Evolutionary conservation across 1,140 invertebrate species (phyloP).

Genomic region (Atopsyche davidsoni): DNA sequence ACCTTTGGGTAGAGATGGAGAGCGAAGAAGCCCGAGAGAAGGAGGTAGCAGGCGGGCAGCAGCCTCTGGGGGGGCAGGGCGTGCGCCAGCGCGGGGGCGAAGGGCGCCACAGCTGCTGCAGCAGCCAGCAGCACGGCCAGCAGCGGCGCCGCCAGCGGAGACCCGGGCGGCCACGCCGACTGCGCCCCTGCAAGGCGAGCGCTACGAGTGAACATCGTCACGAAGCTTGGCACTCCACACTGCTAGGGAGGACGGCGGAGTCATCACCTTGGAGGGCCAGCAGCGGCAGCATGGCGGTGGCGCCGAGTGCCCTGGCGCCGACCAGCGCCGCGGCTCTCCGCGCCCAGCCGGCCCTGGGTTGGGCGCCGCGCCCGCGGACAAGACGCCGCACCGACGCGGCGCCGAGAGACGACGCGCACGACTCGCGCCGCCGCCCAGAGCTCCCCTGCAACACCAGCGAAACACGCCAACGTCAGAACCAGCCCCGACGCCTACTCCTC

Average conservation of each 20-base stretch:
- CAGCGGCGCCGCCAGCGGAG: conserved; percentile 44
- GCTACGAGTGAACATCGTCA: background rate
- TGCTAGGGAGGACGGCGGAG: background rate
- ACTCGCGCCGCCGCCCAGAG: conserved; percentile 49
- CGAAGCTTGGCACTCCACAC: background rate
- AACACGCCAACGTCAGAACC: background rate
- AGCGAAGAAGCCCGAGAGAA: conserved; percentile 46
- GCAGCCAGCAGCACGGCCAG: conserved; percentile 44
- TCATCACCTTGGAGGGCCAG: conserved; percentile 44
- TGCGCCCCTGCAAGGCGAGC: conserved; percentile 13
- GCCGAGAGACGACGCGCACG: conserved; percentile 60
- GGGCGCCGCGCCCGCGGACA: conserved; percentile 43
- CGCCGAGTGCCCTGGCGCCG: conserved; percentile 53
- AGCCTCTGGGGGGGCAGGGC: conserved; percentile 45
- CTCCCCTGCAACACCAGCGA: background rate
- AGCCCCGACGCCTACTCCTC: background rate
- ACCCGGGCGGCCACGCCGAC: conserved; percentile 34
- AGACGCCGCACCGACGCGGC: conserved; percentile 61
- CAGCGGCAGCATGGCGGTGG: conserved; percentile 57
- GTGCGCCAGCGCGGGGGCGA: conserved; percentile 46
- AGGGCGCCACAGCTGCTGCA: conserved; percentile 44
- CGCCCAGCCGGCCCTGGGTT: conserved; percentile 44
- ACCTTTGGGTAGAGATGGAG: conserved; percentile 50
- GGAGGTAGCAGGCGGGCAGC: conserved; percentile 43
- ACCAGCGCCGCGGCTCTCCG: conserved; percentile 40